phyloP scores from a whole-genome alignment of 2,113 vertebrate genomes.

The Choloepus hoffmanni region DNA sequence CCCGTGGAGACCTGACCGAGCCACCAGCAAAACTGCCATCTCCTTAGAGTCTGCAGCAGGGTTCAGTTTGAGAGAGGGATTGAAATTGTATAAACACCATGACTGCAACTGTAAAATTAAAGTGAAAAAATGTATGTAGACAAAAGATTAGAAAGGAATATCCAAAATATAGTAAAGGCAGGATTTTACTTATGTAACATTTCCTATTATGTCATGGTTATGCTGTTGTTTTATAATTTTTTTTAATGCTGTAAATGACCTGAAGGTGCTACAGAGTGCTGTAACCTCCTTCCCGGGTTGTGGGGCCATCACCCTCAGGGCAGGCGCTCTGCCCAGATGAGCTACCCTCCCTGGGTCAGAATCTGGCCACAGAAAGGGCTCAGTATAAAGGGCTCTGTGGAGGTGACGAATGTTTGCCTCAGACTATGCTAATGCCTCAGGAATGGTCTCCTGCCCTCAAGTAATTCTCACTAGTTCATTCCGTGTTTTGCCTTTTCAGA shows the following conservation, averaged over 20 bases:
- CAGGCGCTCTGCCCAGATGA: not conserved
- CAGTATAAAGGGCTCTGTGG: too few relatives aligned
- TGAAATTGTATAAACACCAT: not conserved
- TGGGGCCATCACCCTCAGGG: not conserved
- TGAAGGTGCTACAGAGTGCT: not conserved
- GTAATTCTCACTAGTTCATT: not conserved
- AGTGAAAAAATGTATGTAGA: not conserved
- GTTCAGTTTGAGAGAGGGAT: not conserved
- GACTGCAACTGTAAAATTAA: not conserved
- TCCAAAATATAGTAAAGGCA: not conserved
- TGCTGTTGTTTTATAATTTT: not conserved
- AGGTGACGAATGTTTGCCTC: not conserved
- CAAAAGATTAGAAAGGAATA: not conserved
- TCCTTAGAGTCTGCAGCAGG: not conserved
- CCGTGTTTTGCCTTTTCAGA: not conserved
- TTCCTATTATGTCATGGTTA: not conserved
- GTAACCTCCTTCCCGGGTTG: not conserved
- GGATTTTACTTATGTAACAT: not conserved
- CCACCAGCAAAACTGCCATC: not conserved
- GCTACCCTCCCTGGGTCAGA: not conserved
- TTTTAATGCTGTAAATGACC: not conserved
- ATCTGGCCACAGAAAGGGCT: not conserved
- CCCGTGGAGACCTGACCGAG: not conserved
- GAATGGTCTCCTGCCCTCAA: not conserved
- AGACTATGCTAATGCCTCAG: not conserved